These are phyloP conservation scores for Zophobas morio DNA, from an alignment of 1,140 invertebrate genomes.

Conservation along the genomic window DNA sequence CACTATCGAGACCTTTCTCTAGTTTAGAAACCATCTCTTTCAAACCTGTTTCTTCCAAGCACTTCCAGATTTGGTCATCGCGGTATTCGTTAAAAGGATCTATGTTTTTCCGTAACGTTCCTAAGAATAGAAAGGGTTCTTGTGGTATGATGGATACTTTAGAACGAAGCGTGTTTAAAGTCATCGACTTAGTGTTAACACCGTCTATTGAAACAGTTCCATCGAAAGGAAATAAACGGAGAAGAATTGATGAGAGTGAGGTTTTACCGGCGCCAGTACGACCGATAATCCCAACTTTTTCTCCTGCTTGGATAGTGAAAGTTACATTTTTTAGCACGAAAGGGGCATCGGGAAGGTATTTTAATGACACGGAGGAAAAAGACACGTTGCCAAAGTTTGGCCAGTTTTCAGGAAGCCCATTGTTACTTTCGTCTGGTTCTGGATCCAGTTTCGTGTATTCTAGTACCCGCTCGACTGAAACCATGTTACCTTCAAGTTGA, in stretches of 20 bases:
- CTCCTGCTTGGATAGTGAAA: not conserved
- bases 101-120: conserved; percentile 72
- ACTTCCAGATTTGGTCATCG: conserved; percentile 67
- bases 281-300: too few species aligned
- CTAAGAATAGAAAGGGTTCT: conserved; percentile 75
- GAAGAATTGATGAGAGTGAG: conserved; percentile 59
- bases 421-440: not conserved
- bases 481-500: not conserved
- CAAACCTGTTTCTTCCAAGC: conserved; percentile 64
- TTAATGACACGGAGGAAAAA: not conserved
- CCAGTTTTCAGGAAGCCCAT: not conserved
- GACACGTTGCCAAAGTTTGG: not conserved
- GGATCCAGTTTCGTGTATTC: not conserved
- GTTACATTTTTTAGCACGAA: not conserved
- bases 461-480: not conserved
- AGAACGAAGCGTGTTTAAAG: conserved; percentile 71
- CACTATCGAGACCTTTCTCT: conserved; percentile 68
- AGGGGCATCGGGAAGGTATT: not conserved
- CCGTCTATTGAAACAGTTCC: conserved; percentile 78
- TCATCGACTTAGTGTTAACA: conserved; percentile 73
- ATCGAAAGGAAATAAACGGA: conserved; percentile 75
- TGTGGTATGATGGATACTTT: conserved; percentile 76
- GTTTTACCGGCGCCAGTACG: too few species aligned
- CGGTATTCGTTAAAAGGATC: conserved; percentile 71
- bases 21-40: conserved; percentile 60